Percentiles rank a stretch among this genome's conserved stretches.
Evolutionary conservation across 1,140 invertebrate genomes (phyloP).

Genomic region (Periplaneta americana): DNA sequence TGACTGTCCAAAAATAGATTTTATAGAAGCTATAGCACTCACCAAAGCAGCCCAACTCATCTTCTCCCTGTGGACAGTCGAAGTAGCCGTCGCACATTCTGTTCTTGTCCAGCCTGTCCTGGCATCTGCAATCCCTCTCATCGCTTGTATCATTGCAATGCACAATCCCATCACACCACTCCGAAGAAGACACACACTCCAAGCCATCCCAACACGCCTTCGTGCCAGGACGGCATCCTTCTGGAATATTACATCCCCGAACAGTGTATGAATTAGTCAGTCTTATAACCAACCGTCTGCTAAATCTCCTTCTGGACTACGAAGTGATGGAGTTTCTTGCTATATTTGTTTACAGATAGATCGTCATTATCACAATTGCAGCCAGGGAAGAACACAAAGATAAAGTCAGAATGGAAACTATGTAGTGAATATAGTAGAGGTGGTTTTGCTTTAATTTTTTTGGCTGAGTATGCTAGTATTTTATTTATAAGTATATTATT

Average conservation of each 20-base stretch:
- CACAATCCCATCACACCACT: slow-evolving; percentile 67
- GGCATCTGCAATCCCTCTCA: slow-evolving; percentile 68
- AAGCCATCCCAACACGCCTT: slow-evolving; percentile 41
- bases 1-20: too few species aligned
- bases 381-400: too few species aligned
- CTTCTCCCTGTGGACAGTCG: slow-evolving; percentile 66
- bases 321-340: too few species aligned
- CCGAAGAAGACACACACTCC: slow-evolving; percentile 50
- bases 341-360: too few species aligned
- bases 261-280: not conserved
- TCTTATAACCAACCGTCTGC: not conserved
- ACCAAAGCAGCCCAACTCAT: slow-evolving; percentile 71
- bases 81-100: slow-evolving; percentile 75
- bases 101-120: slow-evolving; percentile 50
- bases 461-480: too few species aligned
- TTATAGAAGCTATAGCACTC: too few species aligned
- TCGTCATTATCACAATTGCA: too few species aligned
- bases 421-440: too few species aligned
- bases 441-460: too few species aligned
- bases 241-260: slow-evolving; percentile 7
- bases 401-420: too few species aligned
- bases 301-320: too few species aligned
- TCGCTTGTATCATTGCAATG: slow-evolving; percentile 79
- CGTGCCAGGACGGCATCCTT: slow-evolving; percentile 30
- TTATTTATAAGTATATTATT: too few species aligned